phyloP scores from a whole-genome alignment of 2,113 vertebrate genomes.

The Tricholaema leucomelas region DNA sequence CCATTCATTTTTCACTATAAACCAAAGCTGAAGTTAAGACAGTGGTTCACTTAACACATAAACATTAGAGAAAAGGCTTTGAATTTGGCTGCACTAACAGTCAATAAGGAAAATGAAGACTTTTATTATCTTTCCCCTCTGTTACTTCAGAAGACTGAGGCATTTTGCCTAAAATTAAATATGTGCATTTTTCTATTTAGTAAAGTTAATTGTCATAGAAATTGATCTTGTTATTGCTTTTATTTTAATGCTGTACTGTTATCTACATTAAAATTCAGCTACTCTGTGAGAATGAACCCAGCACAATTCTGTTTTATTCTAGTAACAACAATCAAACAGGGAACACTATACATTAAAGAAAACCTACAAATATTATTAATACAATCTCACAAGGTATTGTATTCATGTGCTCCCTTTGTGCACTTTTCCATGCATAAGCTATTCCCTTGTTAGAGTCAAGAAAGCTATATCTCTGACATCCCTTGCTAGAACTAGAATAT shows the following conservation, averaged over 20 bases:
- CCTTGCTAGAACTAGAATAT: not conserved
- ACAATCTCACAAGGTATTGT: not conserved
- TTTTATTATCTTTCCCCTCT: not conserved
- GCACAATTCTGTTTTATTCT: not conserved
- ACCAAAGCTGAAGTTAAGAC: not conserved
- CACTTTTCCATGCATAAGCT: not conserved
- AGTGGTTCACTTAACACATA: not conserved
- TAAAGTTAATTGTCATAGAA: not conserved
- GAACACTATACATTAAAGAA: not conserved
- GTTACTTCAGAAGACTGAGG: not conserved
- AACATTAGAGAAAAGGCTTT: not conserved
- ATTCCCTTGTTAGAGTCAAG: not conserved
- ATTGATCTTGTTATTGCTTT: not conserved
- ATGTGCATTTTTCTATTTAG: not conserved
- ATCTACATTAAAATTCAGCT: not conserved
- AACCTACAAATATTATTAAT: not conserved
- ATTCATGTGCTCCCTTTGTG: not conserved
- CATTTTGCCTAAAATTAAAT: not conserved
- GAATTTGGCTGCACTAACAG: not conserved
- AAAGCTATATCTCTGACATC: not conserved
- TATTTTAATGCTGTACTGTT: not conserved
- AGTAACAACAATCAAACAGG: not conserved
- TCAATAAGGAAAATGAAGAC: not conserved
- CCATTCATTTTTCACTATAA: constrained; percentile 81
- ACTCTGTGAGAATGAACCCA: not conserved